These are phyloP conservation scores for Cepaea nemoralis DNA, from an alignment of 1,140 invertebrate genomes.

Conservation along the genomic window DNA sequence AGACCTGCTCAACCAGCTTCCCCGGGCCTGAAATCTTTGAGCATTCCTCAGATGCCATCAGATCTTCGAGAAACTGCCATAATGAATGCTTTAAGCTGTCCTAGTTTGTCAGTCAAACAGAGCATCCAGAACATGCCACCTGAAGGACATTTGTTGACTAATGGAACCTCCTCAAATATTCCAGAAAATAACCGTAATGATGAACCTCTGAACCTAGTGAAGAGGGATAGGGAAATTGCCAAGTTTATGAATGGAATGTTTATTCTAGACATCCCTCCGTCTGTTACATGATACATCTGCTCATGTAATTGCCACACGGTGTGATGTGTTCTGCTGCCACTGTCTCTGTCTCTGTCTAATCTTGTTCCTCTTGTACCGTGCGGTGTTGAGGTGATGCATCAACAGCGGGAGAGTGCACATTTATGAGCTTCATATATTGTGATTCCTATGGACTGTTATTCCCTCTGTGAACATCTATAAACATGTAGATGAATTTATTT, in stretches of 20 bases:
- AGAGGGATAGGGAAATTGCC: slow-evolving; percentile 15
- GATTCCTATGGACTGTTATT: no score
- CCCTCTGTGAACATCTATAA: no score
- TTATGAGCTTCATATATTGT: no score
- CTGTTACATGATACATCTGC: background rate
- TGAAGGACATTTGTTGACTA: background rate
- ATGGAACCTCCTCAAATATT: background rate
- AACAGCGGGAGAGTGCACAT: no score
- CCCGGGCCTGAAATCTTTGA: background rate
- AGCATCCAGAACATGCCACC: background rate
- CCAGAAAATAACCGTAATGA: background rate
- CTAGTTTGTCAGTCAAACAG: background rate
- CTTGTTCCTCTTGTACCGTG: no score
- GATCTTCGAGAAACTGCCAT: background rate
- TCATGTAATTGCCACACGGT: no score
- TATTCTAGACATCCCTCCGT: background rate
- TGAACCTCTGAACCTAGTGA: slow-evolving; percentile 42
- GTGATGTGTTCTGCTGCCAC: no score
- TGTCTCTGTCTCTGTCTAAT: no score
- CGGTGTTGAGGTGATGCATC: no score
- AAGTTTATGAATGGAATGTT: slow-evolving; percentile 4
- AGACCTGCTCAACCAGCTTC: background rate
- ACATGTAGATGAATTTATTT: no score
- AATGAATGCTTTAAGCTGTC: background rate
- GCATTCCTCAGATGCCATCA: slow-evolving; percentile 3